A percentile compares a stretch with the other conserved stretches of the same genome.
Conservation (phyloP, 2,888 invertebrate species). For the Troides aeacus region DNA sequence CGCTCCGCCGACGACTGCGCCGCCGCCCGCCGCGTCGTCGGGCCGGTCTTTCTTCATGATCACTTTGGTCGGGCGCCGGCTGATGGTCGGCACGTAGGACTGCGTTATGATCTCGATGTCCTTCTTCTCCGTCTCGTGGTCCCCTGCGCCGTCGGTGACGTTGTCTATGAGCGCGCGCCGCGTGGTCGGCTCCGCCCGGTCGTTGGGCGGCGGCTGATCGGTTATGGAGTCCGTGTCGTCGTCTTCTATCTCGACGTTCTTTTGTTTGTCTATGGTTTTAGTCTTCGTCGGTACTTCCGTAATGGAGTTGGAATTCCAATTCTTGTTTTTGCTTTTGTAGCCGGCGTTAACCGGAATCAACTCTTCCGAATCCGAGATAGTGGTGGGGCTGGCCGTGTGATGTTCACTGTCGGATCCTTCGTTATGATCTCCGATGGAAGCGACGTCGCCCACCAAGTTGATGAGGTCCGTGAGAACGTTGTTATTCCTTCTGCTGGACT, state of each 20-base stretch:
- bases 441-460: slow-evolving; percentile 71
- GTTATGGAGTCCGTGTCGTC: slow-evolving; percentile 63
- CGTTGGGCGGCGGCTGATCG: slow-evolving; percentile 62
- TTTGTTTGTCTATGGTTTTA: slow-evolving; percentile 57
- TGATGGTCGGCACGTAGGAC: slow-evolving; percentile 66
- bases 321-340: slow-evolving; percentile 72
- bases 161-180: slow-evolving; percentile 68
- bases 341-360: slow-evolving; percentile 68
- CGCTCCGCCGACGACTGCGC: too few relatives aligned
- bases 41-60: slow-evolving; percentile 54
- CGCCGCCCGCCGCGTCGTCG: too few relatives aligned
- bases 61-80: slow-evolving; percentile 65
- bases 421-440: slow-evolving; percentile 66
- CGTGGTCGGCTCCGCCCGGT: slow-evolving; percentile 68
- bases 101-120: slow-evolving; percentile 71
- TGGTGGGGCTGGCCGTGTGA: slow-evolving; percentile 42
- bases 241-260: slow-evolving; percentile 65
- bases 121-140: slow-evolving; percentile 51
- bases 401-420: slow-evolving; percentile 42
- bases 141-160: slow-evolving; percentile 55
- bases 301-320: slow-evolving; percentile 69
- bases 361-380: slow-evolving; percentile 68
- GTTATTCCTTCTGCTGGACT: slow-evolving; percentile 46
- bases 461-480: slow-evolving; percentile 66
- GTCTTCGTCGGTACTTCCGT: slow-evolving; percentile 65